Conservation (phyloP, 2,888 invertebrate species). For the Acanthosepion pharaonis region DNA sequence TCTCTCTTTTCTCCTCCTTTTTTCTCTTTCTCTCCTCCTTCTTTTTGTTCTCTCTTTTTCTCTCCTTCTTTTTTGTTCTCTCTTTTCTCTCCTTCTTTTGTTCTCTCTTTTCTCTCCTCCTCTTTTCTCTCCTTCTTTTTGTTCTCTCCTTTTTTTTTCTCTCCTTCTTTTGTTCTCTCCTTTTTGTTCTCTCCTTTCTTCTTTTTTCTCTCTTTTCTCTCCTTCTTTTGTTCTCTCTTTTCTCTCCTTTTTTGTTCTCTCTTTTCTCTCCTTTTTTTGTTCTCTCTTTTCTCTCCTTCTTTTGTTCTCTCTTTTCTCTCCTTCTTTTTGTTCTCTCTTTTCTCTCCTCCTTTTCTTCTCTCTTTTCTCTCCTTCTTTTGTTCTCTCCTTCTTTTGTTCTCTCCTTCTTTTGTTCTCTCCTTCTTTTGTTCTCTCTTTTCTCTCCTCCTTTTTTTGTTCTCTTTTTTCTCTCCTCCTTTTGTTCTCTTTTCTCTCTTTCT, state of each 20-base stretch:
- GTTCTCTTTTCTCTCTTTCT: constrained; percentile 44
- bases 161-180: background rate
- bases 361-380: constrained; percentile 14
- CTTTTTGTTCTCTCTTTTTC: constrained; percentile 48
- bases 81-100: background rate
- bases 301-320: too few relatives aligned
- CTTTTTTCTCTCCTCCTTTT: background rate
- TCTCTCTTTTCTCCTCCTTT: constrained; percentile 48
- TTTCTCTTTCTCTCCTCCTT: background rate
- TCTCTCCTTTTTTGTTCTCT: background rate
- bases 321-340: constrained; percentile 45
- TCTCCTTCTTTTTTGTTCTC: background rate
- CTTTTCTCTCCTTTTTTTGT: background rate
- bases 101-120: constrained; percentile 48
- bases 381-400: too few relatives aligned
- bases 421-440: constrained; percentile 47
- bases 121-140: background rate
- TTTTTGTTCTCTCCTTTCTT: constrained; percentile 48
- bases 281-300: constrained; percentile 44
- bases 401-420: too few relatives aligned
- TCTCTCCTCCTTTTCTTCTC: constrained; percentile 46
- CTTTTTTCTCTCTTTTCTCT: background rate
- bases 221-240: constrained; percentile 46
- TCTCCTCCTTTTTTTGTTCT: too few relatives aligned
- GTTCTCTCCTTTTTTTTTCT: constrained; percentile 48